Conservation (phyloP, 1,140 invertebrate genomes). For the Magallana angulata region DNA sequence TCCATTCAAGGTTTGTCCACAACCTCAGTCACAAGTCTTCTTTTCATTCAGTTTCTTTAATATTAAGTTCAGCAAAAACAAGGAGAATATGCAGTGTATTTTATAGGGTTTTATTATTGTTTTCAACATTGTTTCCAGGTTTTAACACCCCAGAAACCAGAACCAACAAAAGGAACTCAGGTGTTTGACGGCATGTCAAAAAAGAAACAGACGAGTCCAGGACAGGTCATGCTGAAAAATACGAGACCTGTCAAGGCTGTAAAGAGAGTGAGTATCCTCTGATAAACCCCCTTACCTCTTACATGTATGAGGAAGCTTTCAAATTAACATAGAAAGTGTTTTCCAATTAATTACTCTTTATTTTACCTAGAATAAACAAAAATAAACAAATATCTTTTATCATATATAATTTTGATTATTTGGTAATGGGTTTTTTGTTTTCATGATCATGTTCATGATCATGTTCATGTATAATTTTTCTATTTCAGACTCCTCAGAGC, state of each 20-base stretch:
- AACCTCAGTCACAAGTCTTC: too few relatives aligned
- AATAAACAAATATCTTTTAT: too few relatives aligned
- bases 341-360: too few relatives aligned
- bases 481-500: background rate
- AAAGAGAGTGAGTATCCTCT: background rate
- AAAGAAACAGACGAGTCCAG: constrained; percentile 64
- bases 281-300: background rate
- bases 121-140: background rate
- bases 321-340: too few relatives aligned
- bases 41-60: too few relatives aligned
- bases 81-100: too few relatives aligned
- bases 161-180: constrained; percentile 69
- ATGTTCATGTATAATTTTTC: background rate
- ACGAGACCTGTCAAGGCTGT: constrained; percentile 22
- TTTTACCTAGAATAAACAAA: too few relatives aligned
- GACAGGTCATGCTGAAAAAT: constrained; percentile 29
- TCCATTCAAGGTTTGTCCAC: constrained; percentile 70
- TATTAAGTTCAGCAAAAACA: too few relatives aligned
- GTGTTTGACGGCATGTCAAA: constrained; percentile 76
- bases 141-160: constrained; percentile 23
- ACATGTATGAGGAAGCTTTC: too few relatives aligned
- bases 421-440: background rate
- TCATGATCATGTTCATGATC: background rate
- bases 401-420: too few relatives aligned
- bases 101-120: too few relatives aligned